These are phyloP conservation scores for Drosophila hydei DNA, from an alignment of 1,140 invertebrate species.

Conservation along the genomic window DNA sequence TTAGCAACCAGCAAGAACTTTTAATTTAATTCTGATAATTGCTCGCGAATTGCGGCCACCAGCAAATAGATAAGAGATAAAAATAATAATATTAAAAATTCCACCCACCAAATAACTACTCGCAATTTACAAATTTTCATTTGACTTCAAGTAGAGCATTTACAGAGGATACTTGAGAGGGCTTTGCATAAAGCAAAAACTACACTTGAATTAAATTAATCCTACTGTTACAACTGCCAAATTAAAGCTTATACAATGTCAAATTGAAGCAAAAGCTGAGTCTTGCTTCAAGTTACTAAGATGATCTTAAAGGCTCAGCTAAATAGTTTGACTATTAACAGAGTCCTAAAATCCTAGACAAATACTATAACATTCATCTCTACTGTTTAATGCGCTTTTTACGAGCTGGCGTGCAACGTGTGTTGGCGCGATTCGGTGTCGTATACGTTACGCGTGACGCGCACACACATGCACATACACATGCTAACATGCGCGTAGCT, in stretches of 20 bases:
- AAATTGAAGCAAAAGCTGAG: constrained; percentile 43
- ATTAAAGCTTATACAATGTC: neutral
- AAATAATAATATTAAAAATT: constrained; percentile 17
- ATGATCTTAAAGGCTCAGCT: constrained; percentile 49
- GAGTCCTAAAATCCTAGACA: neutral
- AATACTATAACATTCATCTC: neutral
- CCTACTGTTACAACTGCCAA: neutral
- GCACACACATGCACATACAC: neutral
- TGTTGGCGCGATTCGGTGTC: constrained; percentile 3
- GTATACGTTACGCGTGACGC: constrained; percentile 42
- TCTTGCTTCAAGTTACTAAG: constrained; percentile 51
- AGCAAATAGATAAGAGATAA: constrained; percentile 1
- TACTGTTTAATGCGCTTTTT: constrained; percentile 41
- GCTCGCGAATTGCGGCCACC: constrained; percentile 28
- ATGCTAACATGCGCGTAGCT: constrained; percentile 4
- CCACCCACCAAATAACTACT: constrained; percentile 12
- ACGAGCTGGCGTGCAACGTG: constrained; percentile 42
- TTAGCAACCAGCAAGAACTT: constrained; percentile 57
- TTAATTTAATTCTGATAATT: constrained; percentile 72
- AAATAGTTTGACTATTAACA: constrained; percentile 53
- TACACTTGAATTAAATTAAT: neutral
- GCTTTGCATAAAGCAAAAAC: neutral
- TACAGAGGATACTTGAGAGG: neutral
- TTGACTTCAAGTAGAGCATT: constrained; percentile 38
- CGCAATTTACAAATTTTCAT: constrained; percentile 12